Evolutionary conservation across 2,888 invertebrate genomes (phyloP).

Genomic region (Lissocephala sabroskyi): DNA sequence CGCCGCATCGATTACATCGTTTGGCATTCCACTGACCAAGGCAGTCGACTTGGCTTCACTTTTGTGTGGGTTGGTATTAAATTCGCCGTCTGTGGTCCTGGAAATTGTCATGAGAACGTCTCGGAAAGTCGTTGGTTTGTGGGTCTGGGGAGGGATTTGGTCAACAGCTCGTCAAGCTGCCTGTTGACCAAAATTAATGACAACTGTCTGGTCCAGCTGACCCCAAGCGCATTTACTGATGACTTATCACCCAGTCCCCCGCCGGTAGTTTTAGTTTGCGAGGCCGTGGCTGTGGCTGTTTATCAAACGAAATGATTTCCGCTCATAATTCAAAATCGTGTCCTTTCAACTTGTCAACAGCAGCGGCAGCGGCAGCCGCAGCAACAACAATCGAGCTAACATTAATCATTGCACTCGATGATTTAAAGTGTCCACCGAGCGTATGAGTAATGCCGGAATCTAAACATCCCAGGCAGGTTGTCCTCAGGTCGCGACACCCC

Average conservation of each 20-base stretch:
- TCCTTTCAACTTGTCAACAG: slow-evolving; percentile 42
- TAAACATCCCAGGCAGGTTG: slow-evolving; percentile 14
- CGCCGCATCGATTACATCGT: slow-evolving; percentile 59
- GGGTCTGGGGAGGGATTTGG: too few species aligned
- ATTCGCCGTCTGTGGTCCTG: slow-evolving; percentile 31
- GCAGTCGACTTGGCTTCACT: slow-evolving; percentile 13
- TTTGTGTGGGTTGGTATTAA: slow-evolving; percentile 28
- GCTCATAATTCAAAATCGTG: slow-evolving; percentile 53
- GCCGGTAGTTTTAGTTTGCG: slow-evolving; percentile 14
- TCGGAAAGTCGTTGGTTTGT: slow-evolving; percentile 1
- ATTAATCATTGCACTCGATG: slow-evolving; percentile 38
- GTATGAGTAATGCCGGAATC: slow-evolving; percentile 54
- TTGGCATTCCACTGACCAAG: not conserved
- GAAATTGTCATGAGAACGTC: slow-evolving; percentile 57
- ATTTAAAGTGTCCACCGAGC: slow-evolving; percentile 24
- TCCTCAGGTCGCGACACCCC: not conserved
- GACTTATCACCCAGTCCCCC: slow-evolving; percentile 54
- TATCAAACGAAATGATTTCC: slow-evolving; percentile 28
- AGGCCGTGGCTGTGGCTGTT: not conserved
- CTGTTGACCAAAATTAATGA: slow-evolving; percentile 55
- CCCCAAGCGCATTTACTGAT: slow-evolving; percentile 46
- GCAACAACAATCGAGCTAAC: slow-evolving; percentile 19
- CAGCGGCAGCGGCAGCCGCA: slow-evolving; percentile 11
- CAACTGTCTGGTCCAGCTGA: slow-evolving; percentile 57
- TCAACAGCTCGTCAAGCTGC: slow-evolving; percentile 15